Percentiles rank a stretch among this genome's conserved stretches.
phyloP scores from a whole-genome alignment of 2,888 invertebrate genomes.

The Drepanosiphum platanoidis region DNA sequence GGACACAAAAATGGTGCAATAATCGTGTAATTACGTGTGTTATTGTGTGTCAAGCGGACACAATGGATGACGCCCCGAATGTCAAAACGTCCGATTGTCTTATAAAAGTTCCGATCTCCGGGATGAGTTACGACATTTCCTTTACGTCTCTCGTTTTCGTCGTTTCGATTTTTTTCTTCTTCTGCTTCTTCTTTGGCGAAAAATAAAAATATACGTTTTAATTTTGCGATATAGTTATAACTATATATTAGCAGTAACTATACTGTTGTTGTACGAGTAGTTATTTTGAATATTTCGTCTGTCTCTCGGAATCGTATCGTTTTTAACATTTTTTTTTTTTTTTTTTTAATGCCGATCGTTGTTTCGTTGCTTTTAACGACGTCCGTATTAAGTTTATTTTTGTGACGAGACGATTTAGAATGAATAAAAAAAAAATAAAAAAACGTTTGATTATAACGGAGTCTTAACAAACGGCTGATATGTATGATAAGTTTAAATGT shows the following conservation, averaged over 20 bases:
- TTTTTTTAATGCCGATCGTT: not conserved
- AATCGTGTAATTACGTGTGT: slow-evolving; percentile 61
- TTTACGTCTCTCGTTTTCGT: not conserved
- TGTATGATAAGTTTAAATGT: not conserved
- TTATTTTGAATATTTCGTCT: not conserved
- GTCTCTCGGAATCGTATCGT: not conserved
- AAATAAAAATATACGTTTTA: not conserved
- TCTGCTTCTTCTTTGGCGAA: not conserved
- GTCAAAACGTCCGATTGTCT: slow-evolving; percentile 60
- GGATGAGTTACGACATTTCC: slow-evolving; percentile 47
- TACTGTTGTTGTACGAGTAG: no score
- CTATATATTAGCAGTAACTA: not conserved
- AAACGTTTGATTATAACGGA: no score
- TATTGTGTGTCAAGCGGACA: slow-evolving; percentile 42
- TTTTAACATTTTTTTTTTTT: not conserved
- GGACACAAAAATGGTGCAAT: slow-evolving; percentile 55
- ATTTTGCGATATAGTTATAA: no score
- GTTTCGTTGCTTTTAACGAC: no score
- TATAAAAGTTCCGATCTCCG: slow-evolving; percentile 41
- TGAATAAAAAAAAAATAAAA: no score
- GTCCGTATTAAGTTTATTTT: no score
- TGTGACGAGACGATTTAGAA: not conserved
- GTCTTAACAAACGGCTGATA: not conserved
- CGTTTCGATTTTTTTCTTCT: not conserved
- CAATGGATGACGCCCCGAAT: slow-evolving; percentile 59